Evolutionary conservation across 2,888 invertebrate species (phyloP).

Genomic region (Xestia xanthographa): DNA sequence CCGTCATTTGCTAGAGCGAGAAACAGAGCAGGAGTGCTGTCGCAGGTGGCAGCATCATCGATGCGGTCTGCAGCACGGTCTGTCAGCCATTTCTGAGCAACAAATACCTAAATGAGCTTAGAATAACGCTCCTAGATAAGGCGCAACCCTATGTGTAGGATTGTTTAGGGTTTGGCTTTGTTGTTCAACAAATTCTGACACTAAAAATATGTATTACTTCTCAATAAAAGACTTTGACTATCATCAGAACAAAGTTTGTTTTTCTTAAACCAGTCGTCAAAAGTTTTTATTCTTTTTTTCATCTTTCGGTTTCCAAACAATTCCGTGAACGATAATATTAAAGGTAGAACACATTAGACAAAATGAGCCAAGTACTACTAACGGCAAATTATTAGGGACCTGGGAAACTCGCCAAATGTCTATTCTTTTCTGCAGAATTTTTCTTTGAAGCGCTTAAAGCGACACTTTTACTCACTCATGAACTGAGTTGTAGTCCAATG

Average conservation of each 20-base stretch:
- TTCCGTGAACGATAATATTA: not conserved
- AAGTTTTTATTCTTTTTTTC: not conserved
- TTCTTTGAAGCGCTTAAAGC: not conserved
- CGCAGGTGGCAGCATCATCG: too few species aligned
- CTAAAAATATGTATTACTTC: too few species aligned
- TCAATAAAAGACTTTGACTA: too few species aligned
- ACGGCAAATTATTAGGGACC: slow-evolving; percentile 4
- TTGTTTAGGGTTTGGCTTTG: too few species aligned
- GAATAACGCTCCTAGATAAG: too few species aligned
- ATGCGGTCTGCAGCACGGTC: too few species aligned
- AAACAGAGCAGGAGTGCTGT: too few species aligned
- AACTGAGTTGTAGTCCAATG: not conserved
- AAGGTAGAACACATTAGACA: not conserved
- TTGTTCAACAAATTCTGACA: too few species aligned
- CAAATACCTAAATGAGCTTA: too few species aligned
- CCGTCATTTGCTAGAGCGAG: too few species aligned
- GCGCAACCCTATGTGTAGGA: too few species aligned
- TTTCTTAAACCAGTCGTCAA: not conserved
- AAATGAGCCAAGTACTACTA: slow-evolving; percentile 6
- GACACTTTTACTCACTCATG: not conserved
- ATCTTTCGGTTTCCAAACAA: not conserved
- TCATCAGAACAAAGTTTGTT: not conserved
- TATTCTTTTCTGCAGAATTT: not conserved
- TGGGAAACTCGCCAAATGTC: slow-evolving; percentile 3
- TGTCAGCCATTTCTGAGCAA: too few species aligned